Percentiles rank a stretch among this genome's conserved stretches.
Conservation (phyloP, 2,797 vertebrate genomes). For the Hapalemur alaotrensis region DNA sequence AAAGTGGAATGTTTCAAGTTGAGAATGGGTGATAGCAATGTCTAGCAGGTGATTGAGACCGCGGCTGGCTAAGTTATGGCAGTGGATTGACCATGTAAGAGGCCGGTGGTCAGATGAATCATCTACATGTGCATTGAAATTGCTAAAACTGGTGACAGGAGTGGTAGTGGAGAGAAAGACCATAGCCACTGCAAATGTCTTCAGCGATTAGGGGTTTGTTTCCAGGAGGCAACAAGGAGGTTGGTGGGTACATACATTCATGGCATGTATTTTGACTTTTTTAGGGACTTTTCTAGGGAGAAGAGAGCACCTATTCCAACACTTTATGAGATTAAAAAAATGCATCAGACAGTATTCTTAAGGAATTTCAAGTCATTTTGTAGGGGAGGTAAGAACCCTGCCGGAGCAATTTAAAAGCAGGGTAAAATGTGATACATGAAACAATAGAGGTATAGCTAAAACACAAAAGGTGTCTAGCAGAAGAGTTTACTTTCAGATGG, state of each 20-base stretch:
- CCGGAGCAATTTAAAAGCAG: neutral
- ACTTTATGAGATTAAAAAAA: neutral
- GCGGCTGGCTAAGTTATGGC: neutral
- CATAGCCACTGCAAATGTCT: neutral
- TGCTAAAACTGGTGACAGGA: neutral
- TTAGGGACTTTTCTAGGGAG: neutral
- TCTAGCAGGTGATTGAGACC: neutral
- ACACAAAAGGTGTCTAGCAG: neutral
- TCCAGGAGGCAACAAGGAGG: neutral
- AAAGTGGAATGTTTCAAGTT: neutral
- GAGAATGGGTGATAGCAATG: neutral
- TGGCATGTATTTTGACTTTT: neutral
- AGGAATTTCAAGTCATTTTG: conserved; percentile 10
- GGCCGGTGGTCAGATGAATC: neutral
- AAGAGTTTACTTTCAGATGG: neutral
- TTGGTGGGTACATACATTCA: neutral
- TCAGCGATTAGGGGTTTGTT: neutral
- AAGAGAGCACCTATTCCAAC: neutral
- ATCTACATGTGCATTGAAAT: neutral
- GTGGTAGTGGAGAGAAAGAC: neutral
- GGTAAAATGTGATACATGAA: neutral
- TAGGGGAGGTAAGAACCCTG: neutral
- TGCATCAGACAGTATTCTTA: neutral
- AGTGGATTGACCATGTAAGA: neutral
- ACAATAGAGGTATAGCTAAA: neutral